Evolutionary conservation across 1,140 invertebrate genomes (phyloP).

Genomic region (Cherax destructor): DNA sequence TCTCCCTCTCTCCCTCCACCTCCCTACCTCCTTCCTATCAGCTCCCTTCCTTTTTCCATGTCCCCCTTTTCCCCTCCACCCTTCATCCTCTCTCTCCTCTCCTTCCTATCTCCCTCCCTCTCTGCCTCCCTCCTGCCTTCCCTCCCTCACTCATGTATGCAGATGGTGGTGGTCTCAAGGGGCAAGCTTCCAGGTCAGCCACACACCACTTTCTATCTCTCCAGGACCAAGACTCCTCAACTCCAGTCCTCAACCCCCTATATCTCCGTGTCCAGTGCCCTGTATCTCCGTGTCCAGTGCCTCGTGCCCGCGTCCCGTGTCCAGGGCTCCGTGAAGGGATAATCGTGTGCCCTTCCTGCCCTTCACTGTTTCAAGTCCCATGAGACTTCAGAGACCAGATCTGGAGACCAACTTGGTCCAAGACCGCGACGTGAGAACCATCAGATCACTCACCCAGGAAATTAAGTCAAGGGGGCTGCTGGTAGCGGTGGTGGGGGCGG

Average conservation of each 20-base stretch:
- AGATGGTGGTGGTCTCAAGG: not conserved
- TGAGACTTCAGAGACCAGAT: not conserved
- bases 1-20: not conserved
- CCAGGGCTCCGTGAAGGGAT: too few species aligned
- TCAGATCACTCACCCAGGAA: not conserved
- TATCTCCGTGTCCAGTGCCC: not conserved
- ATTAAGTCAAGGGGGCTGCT: not conserved
- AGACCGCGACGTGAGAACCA: not conserved
- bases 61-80: not conserved
- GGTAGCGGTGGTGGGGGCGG: slow-evolving; percentile 1
- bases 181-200: not conserved
- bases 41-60: not conserved
- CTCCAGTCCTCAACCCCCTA: not conserved
- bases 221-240: not conserved
- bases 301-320: not conserved
- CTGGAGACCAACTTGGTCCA: not conserved
- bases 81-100: not conserved
- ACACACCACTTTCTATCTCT: not conserved
- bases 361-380: too few species aligned
- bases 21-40: too few species aligned
- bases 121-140: too few species aligned
- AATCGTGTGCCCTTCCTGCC: too few species aligned
- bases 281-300: not conserved
- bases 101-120: not conserved
- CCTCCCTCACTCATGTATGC: slow-evolving; percentile 1